These are phyloP conservation scores for Sialia sialis DNA, from an alignment of 2,113 vertebrate species.

Conservation along the genomic window DNA sequence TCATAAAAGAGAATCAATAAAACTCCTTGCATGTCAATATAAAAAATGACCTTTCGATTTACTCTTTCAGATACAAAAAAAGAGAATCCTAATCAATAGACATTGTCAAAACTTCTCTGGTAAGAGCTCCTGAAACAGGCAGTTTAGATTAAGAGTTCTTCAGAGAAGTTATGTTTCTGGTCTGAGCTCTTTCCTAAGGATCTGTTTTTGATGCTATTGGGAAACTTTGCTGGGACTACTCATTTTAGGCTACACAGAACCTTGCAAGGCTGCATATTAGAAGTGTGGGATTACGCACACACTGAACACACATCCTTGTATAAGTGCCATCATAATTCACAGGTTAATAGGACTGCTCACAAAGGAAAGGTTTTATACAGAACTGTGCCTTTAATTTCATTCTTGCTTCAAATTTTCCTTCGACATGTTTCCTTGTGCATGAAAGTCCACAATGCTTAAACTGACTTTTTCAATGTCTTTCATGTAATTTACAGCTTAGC, in stretches of 20 bases:
- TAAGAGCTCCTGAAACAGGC: neutral
- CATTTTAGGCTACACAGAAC: neutral
- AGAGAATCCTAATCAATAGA: conserved; percentile 3
- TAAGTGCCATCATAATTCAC: neutral
- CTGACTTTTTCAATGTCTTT: neutral
- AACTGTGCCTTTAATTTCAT: neutral
- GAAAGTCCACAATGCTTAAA: neutral
- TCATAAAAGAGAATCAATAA: conserved; percentile 60
- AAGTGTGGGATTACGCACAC: neutral
- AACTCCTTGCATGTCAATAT: conserved; percentile 16
- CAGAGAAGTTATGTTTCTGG: neutral
- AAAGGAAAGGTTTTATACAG: neutral
- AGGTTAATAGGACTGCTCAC: neutral
- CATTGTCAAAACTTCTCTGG: conserved; percentile 5
- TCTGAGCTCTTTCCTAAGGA: neutral
- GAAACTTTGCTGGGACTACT: neutral
- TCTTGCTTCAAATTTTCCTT: neutral
- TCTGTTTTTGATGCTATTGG: neutral
- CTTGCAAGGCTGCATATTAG: neutral
- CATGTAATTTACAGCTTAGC: neutral
- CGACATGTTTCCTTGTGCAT: neutral
- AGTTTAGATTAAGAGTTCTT: neutral
- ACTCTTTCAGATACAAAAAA: conserved; percentile 16
- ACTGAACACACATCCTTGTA: neutral
- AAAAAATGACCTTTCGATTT: conserved; percentile 61